Evolutionary conservation across 2,797 vertebrate species (phyloP), one percentile per base, ranked within the genome.

Genomic region (Oryzias dopingdopingensis): DNA sequence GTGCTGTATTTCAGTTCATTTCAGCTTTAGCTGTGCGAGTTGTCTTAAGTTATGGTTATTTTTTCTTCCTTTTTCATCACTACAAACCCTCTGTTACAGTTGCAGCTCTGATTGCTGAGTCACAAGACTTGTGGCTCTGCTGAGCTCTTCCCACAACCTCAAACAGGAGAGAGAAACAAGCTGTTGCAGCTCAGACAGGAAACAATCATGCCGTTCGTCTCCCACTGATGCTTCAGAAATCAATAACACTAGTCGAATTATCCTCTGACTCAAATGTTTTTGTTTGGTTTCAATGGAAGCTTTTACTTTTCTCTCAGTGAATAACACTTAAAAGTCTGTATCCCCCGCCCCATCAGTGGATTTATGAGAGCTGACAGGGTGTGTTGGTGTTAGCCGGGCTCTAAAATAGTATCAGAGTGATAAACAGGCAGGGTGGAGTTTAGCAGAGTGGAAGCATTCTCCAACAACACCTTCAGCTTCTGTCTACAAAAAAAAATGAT

Each of bases 381-480:
- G 32, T 37, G 32, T 37, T 12, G 32, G 32, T 37, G 32, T 37
- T 4, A 13, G 32, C 32, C 32, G 32, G 32, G 10, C 32, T 37
- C 32, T 37, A 37, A 37, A 37, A 37, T 10, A 37, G 49, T 75
- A 70, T 54, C 18, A 52, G 49, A 24, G 8, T 76, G 82, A 80
- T 85, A 79, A 84, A 78, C 60, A 52, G 6, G 20, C 15, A 53
- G 70, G 78, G 69, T 62, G 78, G 41, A 59, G 65, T 40, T 66
- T 37, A 73, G 22, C n/a, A 43, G 63, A 56, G 44, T 52, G 54
- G 5, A 52, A 50, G 10, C 6, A 20, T 4, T 12, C 5, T 45
- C 8, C 26, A 37, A 37, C 32, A 37, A 37, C 32, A 37, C 32
- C 32, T 37, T 37, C 32, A 37, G 32, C 10, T 37, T 37, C 10